Evolutionary conservation across 1,140 invertebrate species (phyloP).

Genomic region (Capitella teleta): DNA sequence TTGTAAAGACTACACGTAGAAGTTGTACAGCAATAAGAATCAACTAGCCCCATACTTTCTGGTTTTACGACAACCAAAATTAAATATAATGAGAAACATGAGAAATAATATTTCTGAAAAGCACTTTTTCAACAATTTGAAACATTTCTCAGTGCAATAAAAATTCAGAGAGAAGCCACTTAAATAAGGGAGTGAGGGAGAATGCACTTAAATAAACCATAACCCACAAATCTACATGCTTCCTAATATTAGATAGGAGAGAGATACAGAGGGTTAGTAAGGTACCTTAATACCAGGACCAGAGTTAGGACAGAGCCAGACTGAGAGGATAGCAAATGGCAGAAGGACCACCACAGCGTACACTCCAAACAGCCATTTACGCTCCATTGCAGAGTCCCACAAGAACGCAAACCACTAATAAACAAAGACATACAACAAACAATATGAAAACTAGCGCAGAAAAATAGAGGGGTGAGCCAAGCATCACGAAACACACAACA

Average conservation of each 20-base stretch:
- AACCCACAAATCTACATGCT: neutral
- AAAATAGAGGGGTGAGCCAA: neutral
- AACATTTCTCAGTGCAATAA: neutral
- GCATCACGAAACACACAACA: neutral
- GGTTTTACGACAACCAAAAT: neutral
- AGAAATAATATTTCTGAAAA: too few species aligned
- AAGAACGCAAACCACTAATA: constrained; percentile 18
- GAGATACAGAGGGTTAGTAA: neutral
- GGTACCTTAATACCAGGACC: constrained; percentile 24
- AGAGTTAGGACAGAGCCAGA: constrained; percentile 34
- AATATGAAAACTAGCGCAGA: constrained; percentile 6
- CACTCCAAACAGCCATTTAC: constrained; percentile 78
- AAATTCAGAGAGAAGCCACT: constrained; percentile 1
- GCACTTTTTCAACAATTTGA: too few species aligned
- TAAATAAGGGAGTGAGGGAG: neutral
- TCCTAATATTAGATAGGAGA: too few species aligned
- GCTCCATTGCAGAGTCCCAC: constrained; percentile 57
- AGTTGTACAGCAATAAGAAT: constrained; percentile 1
- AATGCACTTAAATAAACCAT: neutral
- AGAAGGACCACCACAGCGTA: constrained; percentile 68
- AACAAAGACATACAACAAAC: constrained; percentile 9
- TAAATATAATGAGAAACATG: neutral
- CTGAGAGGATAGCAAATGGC: constrained; percentile 62
- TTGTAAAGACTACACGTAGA: neutral
- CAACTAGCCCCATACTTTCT: neutral